Conservation (phyloP, 1,140 invertebrate species). For the Triops cancriformis region DNA sequence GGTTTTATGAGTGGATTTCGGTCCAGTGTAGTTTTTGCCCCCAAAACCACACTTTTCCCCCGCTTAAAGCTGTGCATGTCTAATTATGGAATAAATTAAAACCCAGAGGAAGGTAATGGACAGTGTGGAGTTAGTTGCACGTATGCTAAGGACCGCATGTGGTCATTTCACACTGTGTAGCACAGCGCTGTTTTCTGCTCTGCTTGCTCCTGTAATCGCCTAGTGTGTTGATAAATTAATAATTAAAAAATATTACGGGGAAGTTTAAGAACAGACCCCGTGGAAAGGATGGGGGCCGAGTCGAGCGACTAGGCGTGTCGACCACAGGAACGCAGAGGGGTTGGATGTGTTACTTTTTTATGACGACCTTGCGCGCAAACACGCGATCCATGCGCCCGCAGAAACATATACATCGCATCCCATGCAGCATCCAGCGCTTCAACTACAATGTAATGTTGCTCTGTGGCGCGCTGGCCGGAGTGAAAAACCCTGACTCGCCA, state of each 20-base stretch:
- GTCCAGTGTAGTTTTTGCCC: too few relatives aligned
- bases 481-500: background rate
- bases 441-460: background rate
- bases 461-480: background rate
- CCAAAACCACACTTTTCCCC: background rate
- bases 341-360: background rate
- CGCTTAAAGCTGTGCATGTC: background rate
- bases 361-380: constrained; percentile 9
- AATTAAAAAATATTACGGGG: background rate
- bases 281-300: background rate
- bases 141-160: constrained; percentile 3
- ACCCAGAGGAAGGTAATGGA: background rate
- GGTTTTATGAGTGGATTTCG: too few relatives aligned
- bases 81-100: constrained; percentile 11
- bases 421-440: constrained; percentile 6
- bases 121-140: background rate
- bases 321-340: background rate
- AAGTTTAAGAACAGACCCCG: background rate
- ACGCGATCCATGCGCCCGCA: background rate
- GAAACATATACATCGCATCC: background rate
- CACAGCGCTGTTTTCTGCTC: constrained; percentile 1
- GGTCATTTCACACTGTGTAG: constrained; percentile 3
- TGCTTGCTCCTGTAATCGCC: background rate
- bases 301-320: background rate
- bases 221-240: background rate